Conservation (phyloP, 2,888 invertebrate species). For the Anticlea derivata region DNA sequence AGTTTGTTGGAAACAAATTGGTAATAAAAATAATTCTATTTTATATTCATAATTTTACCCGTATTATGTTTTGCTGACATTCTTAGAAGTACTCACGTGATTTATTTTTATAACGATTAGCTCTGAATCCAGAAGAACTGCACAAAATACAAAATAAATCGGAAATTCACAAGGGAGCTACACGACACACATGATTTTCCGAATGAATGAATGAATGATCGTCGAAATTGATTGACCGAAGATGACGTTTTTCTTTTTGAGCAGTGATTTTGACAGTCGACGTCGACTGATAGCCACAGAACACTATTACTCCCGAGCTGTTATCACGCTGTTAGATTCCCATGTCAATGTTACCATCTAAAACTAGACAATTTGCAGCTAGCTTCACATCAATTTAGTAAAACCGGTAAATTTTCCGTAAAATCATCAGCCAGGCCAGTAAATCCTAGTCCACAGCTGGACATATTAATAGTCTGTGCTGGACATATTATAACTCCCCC, state of each 20-base stretch:
- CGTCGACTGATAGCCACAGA: no score
- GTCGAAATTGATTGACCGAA: not conserved
- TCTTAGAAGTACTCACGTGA: conserved; percentile 39
- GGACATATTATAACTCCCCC: no score
- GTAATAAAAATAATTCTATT: conserved; percentile 34
- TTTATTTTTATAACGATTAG: conserved; percentile 36
- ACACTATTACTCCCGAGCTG: no score
- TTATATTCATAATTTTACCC: not conserved
- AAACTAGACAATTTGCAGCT: not conserved
- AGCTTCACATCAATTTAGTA: not conserved
- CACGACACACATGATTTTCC: conserved; percentile 70
- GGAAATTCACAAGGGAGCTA: conserved; percentile 42
- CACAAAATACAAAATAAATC: conserved; percentile 36
- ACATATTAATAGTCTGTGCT: no score
- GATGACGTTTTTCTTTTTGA: conserved; percentile 2
- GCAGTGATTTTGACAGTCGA: conserved; percentile 33
- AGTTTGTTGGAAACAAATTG: conserved; percentile 54
- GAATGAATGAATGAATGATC: no score
- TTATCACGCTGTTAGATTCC: no score
- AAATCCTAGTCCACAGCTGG: no score
- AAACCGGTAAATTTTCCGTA: conserved; percentile 32
- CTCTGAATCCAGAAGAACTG: conserved; percentile 40
- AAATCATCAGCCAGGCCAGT: no score
- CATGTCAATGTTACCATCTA: conserved; percentile 21
- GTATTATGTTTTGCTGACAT: not conserved